phyloP scores from a whole-genome alignment of 1,140 invertebrate genomes.

The Stegodyphus mimosarum region DNA sequence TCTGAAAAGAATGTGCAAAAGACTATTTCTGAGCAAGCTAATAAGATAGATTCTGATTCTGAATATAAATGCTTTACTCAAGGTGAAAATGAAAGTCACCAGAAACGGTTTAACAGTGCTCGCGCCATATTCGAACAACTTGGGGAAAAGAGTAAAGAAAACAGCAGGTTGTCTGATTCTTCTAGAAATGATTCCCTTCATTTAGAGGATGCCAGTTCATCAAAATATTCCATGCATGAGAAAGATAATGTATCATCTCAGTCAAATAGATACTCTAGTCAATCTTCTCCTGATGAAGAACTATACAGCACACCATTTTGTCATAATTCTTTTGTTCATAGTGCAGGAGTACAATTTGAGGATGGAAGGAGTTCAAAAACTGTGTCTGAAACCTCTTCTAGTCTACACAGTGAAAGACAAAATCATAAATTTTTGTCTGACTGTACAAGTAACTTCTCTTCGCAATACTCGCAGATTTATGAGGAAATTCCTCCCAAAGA shows the following conservation, averaged over 20 bases:
- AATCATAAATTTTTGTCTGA: background rate
- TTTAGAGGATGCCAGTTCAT: background rate
- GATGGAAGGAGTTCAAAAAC: background rate
- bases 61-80: background rate
- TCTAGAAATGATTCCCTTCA: background rate
- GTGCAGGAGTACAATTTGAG: slow-evolving; percentile 8
- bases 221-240: slow-evolving; percentile 7
- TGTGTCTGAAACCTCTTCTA: slow-evolving; percentile 6
- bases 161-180: slow-evolving; percentile 10
- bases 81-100: slow-evolving; percentile 80
- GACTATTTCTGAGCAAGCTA: slow-evolving; percentile 5
- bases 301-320: background rate
- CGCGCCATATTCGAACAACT: slow-evolving; percentile 92
- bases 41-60: slow-evolving; percentile 6
- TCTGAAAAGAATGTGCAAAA: slow-evolving; percentile 12
- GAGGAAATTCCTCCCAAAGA: slow-evolving; percentile 52
- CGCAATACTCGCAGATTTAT: slow-evolving; percentile 46
- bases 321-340: slow-evolving; percentile 22
- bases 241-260: slow-evolving; percentile 8
- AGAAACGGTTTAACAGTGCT: slow-evolving; percentile 91
- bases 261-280: slow-evolving; percentile 42
- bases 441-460: background rate
- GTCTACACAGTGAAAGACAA: background rate
- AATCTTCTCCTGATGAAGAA: slow-evolving; percentile 38
- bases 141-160: slow-evolving; percentile 70